A percentile compares a stretch with the other conserved stretches of the same genome.
Evolutionary conservation across 2,888 invertebrate genomes (phyloP).

Genomic region (Agriopis aurantiaria): DNA sequence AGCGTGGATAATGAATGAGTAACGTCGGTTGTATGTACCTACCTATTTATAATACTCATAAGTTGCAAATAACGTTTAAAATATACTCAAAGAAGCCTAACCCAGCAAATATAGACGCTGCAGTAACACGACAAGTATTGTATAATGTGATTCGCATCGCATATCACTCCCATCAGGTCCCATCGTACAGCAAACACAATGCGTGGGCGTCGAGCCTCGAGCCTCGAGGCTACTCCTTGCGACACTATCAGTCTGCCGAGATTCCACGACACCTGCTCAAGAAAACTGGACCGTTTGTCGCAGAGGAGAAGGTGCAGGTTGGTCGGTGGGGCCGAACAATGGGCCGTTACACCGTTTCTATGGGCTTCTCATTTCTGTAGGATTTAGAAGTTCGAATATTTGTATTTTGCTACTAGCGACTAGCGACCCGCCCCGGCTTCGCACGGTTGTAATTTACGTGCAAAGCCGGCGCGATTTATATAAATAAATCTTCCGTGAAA

Average conservation of each 20-base stretch:
- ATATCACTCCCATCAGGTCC: slow-evolving; percentile 40
- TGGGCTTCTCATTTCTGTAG: slow-evolving; percentile 17
- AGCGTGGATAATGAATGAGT: neutral
- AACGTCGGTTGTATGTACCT: neutral
- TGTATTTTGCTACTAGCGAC: neutral
- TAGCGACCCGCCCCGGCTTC: too few relatives aligned
- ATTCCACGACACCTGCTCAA: slow-evolving; percentile 33
- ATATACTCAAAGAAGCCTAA: too few relatives aligned
- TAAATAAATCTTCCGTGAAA: too few relatives aligned
- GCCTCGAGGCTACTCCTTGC: slow-evolving; percentile 50
- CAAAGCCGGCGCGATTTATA: too few relatives aligned
- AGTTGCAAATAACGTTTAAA: neutral
- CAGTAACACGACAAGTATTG: neutral
- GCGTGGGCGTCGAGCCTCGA: slow-evolving; percentile 54
- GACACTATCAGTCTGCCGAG: slow-evolving; percentile 49
- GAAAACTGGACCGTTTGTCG: slow-evolving; percentile 6
- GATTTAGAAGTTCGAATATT: slow-evolving; percentile 13
- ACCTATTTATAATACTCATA: neutral
- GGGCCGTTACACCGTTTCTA: slow-evolving; percentile 49
- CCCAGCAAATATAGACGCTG: neutral
- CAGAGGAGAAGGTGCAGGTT: neutral
- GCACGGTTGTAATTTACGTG: too few relatives aligned
- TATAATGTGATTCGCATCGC: slow-evolving; percentile 37
- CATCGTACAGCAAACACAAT: slow-evolving; percentile 50
- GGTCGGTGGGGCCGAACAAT: slow-evolving; percentile 47